These are phyloP conservation scores for Umimayanthus chanpuru DNA, from an alignment of 92 coral and sea anemone genomes.

Conservation along the genomic window DNA sequence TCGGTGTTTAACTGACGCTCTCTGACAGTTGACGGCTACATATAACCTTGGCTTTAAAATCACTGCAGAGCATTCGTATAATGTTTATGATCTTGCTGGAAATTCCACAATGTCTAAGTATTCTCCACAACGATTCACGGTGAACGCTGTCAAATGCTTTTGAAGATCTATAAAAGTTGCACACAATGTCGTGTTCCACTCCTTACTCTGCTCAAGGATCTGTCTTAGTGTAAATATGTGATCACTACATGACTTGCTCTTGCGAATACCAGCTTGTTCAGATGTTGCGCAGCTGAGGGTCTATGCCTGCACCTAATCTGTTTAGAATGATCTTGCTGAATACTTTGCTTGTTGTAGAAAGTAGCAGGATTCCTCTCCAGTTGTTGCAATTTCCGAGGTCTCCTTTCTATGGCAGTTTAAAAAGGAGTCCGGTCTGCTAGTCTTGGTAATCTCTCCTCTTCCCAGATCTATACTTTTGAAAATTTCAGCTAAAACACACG, in stretches of 20 bases:
- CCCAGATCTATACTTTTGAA: conserved; percentile 29
- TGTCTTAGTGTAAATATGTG: no score
- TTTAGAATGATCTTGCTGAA: conserved; percentile 1
- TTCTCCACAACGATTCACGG: not conserved
- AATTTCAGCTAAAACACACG: not conserved
- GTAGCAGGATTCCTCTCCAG: no score
- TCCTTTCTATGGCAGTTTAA: conserved; percentile 16
- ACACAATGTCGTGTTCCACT: no score
- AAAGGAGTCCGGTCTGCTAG: conserved; percentile 3
- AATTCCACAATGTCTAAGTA: not conserved
- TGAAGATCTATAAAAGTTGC: not conserved
- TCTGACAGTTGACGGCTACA: not conserved
- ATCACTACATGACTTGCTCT: no score
- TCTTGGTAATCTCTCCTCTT: not conserved
- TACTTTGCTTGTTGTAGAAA: not conserved
- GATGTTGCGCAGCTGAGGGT: no score
- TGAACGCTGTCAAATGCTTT: conserved; percentile 10
- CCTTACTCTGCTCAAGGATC: no score
- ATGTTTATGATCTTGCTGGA: not conserved
- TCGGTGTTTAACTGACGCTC: no score
- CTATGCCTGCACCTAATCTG: not conserved
- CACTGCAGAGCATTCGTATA: no score
- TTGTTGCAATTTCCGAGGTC: no score
- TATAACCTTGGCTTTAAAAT: not conserved
- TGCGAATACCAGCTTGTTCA: no score